Evolutionary conservation across 2,113 vertebrate species (phyloP).

Genomic region (Suricata suricatta): DNA sequence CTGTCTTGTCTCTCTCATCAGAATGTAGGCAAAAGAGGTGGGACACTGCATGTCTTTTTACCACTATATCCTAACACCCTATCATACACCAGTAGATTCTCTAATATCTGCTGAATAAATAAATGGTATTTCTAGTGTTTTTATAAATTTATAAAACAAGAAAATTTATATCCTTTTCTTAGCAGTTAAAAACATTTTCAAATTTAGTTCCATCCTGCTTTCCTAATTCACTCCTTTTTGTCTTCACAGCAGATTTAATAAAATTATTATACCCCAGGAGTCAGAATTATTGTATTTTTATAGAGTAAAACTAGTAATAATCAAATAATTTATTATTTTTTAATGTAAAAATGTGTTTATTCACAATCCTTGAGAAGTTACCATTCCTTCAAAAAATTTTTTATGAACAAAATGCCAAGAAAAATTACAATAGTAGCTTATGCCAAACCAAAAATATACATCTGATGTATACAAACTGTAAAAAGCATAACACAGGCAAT

Average conservation of each 20-base stretch:
- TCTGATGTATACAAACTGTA: conserved; percentile 82
- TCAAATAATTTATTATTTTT: conserved; percentile 54
- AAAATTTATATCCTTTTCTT: not conserved
- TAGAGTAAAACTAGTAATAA: conserved; percentile 48
- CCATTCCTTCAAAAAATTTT: conserved; percentile 78
- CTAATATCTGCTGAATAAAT: not conserved
- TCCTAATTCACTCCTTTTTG: conserved; percentile 18
- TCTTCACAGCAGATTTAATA: not conserved
- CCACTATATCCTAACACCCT: not conserved
- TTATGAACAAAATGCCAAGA: conserved; percentile 77
- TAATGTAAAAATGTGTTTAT: conserved; percentile 84
- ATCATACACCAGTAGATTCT: not conserved
- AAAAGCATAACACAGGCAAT: conserved; percentile 83
- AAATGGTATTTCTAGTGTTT: not conserved
- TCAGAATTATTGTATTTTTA: conserved; percentile 17
- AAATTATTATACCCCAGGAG: not conserved
- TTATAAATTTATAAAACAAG: conserved; percentile 7
- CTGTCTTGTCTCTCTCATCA: not conserved
- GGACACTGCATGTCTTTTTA: not conserved
- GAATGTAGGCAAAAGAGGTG: not conserved
- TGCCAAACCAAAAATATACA: conserved; percentile 85
- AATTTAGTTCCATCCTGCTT: conserved; percentile 24
- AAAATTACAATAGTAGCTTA: conserved; percentile 79
- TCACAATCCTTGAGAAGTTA: conserved; percentile 81
- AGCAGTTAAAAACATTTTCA: conserved; percentile 29